Percentiles rank a stretch among this genome's conserved stretches.
These are phyloP conservation scores for Yasuhikotakia modesta DNA, from an alignment of 2,797 vertebrate genomes.

Conservation along the genomic window DNA sequence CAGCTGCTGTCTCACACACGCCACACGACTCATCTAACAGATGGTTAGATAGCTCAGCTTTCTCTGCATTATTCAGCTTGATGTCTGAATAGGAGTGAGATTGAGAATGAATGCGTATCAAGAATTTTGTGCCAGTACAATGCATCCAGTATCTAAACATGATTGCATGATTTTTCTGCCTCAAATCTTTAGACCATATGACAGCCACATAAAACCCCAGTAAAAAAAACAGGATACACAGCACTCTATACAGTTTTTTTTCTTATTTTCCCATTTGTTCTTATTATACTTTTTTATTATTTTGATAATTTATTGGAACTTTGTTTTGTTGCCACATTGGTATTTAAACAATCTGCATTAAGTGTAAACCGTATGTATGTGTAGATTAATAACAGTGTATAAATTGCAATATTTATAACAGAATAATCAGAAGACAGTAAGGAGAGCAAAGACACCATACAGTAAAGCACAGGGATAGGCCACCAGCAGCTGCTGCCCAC, in stretches of 20 bases:
- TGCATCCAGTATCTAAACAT: not conserved
- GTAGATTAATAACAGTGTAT: not conserved
- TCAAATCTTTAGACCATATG: too few relatives aligned
- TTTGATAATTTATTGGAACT: not conserved
- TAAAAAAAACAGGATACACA: not conserved
- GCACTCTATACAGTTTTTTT: not conserved
- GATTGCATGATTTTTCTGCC: not conserved
- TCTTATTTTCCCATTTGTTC: not conserved
- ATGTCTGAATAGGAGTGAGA: conserved; percentile 6
- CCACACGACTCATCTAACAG: conserved; percentile 42
- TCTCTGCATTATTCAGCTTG: conserved; percentile 51
- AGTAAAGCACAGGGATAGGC: conserved; percentile 85
- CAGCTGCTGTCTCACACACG: conserved; percentile 7
- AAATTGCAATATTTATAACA: not conserved
- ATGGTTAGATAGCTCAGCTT: conserved; percentile 49
- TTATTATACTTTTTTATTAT: too few relatives aligned
- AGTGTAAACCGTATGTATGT: not conserved
- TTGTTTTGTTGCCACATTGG: not conserved
- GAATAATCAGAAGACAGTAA: conserved; percentile 80
- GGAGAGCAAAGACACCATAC: conserved; percentile 84
- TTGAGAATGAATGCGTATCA: conserved; percentile 6
- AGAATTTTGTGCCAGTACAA: not conserved
- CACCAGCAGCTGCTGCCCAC: conserved; percentile 83
- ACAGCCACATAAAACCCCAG: not conserved
- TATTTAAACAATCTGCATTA: not conserved